Evolutionary conservation across 2,797 vertebrate species (phyloP), one percentile per base, ranked within the genome.

Genomic region (Schizopygopsis malacanthus): DNA sequence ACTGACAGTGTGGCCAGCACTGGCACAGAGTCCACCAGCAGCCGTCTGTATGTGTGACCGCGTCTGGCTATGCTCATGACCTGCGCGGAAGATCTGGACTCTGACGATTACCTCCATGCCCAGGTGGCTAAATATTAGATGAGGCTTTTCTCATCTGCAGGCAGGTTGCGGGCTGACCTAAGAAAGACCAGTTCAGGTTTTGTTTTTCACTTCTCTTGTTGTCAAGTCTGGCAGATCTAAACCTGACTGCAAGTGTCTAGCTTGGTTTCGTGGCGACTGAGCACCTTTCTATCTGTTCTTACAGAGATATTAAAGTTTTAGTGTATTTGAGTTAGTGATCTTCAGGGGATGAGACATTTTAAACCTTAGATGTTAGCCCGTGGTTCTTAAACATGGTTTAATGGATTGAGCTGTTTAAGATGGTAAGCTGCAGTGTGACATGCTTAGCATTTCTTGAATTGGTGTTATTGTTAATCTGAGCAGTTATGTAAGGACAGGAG

Each of bases 71-170:
- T 95, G 89, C 94, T 96, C 0, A 93, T 95, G 90, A 94, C 94
- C 15, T 96, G 94, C 0, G 77, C 95, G 33, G 95, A 97, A 47
- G 94, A 96, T 87, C 86, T 96, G 89, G 91, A 93, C 90, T 93
- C 93, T 0, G 89, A 91, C 6, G 91, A 94, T 0, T 91, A 96
- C 82, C 88, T 95, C 25, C 93, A 95, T 0, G 89, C 95, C 0
- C 91, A 95, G 82, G 92, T 97, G 88, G 92, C 92, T 9, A 93
- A 93, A 93, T 93, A 0, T 89, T 96, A 85, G 95, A 96, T 54
- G 91, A 93, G 22, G 96, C 94, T 84, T 94, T 96, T 86, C 89
- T 95, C 16, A 69, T 93, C 89, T 96, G 94, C 65, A 91, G 90
- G 22, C 94, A 91, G 87, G 93, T 88, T 89, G 89, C 89, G 52